Conservation (phyloP, 2,113 vertebrate genomes). For the Micronycteris hirsuta region DNA sequence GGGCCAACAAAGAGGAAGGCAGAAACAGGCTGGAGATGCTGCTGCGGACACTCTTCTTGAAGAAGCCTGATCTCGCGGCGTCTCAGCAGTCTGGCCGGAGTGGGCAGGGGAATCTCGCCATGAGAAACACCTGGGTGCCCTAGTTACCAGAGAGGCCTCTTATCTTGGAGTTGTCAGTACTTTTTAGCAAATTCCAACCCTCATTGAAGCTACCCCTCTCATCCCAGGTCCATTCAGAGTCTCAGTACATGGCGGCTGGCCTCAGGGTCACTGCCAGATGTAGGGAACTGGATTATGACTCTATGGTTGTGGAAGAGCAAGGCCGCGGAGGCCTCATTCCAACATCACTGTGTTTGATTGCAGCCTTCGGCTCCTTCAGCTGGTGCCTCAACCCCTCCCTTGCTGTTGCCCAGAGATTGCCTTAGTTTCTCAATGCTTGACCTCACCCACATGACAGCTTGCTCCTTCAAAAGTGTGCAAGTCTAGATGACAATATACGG, state of each 20-base stretch:
- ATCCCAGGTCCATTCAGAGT: neutral
- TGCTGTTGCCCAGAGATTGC: neutral
- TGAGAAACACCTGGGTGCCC: neutral
- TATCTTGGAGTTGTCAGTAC: neutral
- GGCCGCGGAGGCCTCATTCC: neutral
- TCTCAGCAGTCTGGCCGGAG: neutral
- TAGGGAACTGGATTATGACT: neutral
- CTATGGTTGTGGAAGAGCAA: neutral
- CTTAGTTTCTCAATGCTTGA: neutral
- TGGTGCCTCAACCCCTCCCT: neutral
- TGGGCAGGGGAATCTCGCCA: rapidly evolving
- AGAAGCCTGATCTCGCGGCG: neutral
- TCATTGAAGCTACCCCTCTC: neutral
- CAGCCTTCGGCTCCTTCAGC: neutral
- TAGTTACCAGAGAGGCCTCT: neutral
- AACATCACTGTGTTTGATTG: neutral
- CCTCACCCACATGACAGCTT: neutral
- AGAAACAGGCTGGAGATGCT: rapidly evolving
- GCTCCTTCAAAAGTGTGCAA: neutral
- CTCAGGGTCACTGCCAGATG: neutral
- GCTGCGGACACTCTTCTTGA: rapidly evolving
- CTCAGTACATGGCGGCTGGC: neutral
- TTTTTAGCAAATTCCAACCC: neutral
- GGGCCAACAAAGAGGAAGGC: rapidly evolving
- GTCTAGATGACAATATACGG: neutral